Conservation (phyloP, 2,888 invertebrate genomes). For the Zhuqinia jingwanae region DNA sequence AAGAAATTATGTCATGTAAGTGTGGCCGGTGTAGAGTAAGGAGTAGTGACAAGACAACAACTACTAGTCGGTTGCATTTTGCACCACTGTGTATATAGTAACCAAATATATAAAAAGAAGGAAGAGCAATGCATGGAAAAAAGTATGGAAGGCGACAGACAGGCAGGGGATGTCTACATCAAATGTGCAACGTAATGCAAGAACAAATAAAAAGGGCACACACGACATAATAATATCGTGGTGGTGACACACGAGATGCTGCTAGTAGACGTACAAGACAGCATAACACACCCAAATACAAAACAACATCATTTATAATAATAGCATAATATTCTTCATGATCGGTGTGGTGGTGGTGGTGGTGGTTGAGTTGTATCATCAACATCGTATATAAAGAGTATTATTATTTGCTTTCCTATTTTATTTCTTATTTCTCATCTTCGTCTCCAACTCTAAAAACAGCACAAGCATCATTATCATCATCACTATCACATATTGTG, state of each 20-base stretch:
- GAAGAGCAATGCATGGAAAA: neutral
- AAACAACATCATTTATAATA: neutral
- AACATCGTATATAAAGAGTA: conserved; percentile 10
- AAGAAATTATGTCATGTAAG: neutral
- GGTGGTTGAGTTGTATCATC: too few species aligned
- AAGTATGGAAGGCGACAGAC: neutral
- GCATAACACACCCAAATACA: neutral
- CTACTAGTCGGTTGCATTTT: neutral
- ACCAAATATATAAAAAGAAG: neutral
- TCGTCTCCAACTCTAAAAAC: too few species aligned
- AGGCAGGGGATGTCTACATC: conserved; percentile 16
- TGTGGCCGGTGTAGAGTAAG: too few species aligned
- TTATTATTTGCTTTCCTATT: conserved; percentile 17
- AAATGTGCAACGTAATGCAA: conserved; percentile 43
- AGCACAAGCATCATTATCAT: neutral
- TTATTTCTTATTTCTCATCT: too few species aligned
- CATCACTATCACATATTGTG: conserved; percentile 10
- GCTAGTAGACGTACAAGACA: neutral
- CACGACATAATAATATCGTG: neutral
- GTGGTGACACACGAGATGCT: neutral
- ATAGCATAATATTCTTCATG: too few species aligned
- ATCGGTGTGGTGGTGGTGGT: too few species aligned
- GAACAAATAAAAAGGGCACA: neutral
- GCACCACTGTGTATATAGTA: neutral
- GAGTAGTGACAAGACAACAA: neutral